These are phyloP conservation scores for Stichopus horrens DNA, from an alignment of 53 echinoderm and acorn worm species.

Conservation along the genomic window DNA sequence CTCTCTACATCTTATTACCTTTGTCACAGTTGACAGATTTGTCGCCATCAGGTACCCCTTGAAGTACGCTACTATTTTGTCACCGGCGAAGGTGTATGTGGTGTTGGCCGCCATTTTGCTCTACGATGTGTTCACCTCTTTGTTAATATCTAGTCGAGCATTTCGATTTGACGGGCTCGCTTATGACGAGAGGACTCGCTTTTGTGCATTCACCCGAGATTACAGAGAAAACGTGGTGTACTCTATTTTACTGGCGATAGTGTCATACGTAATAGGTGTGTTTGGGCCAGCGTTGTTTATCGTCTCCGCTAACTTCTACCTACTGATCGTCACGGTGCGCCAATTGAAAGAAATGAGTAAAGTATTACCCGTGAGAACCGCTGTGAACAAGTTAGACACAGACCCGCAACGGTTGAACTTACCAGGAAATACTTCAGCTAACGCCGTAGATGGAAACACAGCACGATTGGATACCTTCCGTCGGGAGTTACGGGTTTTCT, in stretches of 20 bases:
- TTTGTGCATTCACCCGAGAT: neutral
- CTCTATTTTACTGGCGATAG: neutral
- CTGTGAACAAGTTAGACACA: too few species aligned
- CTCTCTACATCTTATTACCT: slow-evolving; percentile 1
- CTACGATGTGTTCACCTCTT: neutral
- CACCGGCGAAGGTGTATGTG: neutral
- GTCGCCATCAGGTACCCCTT: neutral
- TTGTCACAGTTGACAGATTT: slow-evolving; percentile 8
- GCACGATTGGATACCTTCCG: too few species aligned
- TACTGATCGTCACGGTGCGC: neutral
- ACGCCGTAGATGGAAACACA: too few species aligned
- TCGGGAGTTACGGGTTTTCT: neutral
- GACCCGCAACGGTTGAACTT: neutral
- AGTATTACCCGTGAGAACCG: too few species aligned
- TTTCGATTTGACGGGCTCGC: neutral
- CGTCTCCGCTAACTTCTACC: neutral
- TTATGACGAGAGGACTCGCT: neutral
- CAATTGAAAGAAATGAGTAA: neutral
- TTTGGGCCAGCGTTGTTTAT: neutral
- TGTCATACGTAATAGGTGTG: neutral
- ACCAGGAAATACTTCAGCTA: too few species aligned
- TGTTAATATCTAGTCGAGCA: neutral
- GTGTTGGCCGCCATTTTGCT: neutral
- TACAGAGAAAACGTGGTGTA: neutral
- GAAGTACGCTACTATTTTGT: neutral